These are phyloP conservation scores for Bombus impatiens DNA, from an alignment of 1,140 invertebrate species.

Conservation along the genomic window DNA sequence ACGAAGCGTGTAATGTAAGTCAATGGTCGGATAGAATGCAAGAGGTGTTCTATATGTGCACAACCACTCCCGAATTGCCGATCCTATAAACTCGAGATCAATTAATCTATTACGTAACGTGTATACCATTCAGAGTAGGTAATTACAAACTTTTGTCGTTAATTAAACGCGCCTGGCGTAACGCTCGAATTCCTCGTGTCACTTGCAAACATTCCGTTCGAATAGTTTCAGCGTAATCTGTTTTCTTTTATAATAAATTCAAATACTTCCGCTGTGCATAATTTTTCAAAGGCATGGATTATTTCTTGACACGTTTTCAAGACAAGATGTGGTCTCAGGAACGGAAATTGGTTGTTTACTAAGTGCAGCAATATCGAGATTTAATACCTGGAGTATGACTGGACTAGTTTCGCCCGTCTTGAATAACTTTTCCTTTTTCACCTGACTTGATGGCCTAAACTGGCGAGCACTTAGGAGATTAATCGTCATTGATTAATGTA, in stretches of 20 bases:
- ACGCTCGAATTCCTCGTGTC: background rate
- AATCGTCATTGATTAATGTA: background rate
- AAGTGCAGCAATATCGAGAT: background rate
- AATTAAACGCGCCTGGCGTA: background rate
- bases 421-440: background rate
- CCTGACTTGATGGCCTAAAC: background rate
- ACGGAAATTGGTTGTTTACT: conserved; percentile 43
- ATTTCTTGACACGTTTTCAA: background rate
- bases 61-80: conserved; percentile 54
- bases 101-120: conserved; percentile 53
- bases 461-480: background rate
- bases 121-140: background rate
- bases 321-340: background rate
- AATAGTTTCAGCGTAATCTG: background rate
- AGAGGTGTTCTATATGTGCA: conserved; percentile 51
- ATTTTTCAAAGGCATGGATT: background rate
- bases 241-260: background rate
- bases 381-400: conserved; percentile 37
- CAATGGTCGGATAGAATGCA: conserved; percentile 46
- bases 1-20: conserved; percentile 70
- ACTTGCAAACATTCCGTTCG: background rate
- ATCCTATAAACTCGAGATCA: conserved; percentile 28
- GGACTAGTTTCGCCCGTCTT: conserved; percentile 27
- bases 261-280: background rate
- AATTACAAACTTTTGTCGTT: background rate